Base-by-base conservation (phyloP, 2,113 vertebrate species). In the Holacanthus passer region DNA sequence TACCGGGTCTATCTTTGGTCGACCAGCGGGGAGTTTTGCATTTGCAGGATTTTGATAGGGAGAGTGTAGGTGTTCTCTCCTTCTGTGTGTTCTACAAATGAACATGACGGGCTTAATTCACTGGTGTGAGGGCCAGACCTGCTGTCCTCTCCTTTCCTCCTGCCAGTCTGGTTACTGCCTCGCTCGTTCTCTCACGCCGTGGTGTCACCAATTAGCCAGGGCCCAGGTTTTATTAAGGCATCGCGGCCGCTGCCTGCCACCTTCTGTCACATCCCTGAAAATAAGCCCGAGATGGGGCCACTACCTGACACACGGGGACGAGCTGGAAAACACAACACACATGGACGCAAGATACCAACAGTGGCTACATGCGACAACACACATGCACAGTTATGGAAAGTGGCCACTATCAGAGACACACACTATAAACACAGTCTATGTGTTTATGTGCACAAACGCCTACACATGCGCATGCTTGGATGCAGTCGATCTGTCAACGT, bases 191-290 rank as follows among this genome's bases (percentile, higher is more conserved):
- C 77, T 83, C 89, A 92, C 92, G 87, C 93, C 90, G 90, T 90
- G 77, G 79, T 95, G 95, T 96, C 95, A 96, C 95, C 96, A 98
- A 97, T 97, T 97, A 97, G 95, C 87, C 68, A 82, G 87, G 95
- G 91, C 93, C 95, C 88, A 85, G 92, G 77, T 96, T 96, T 96
- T 94, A 94, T 96, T 96, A 97, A 96, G 96, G 95, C 94, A 16
- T 91, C 84, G 91, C 87, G 76, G 93, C 94, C 94, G 85, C 88
- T 56, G 90, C 94, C 95, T 94, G 92, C 67, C 24, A 86, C 93
- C 93, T 93, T 92, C 94, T 94, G 93, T 93, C 94, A 95, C 93
- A 72, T 80, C 80, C n/a, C 92, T 91, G 94, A 96, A 95, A 95
- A 95, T 94, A 96, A 96, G 94, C 84, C 89, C 85, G 82, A 67